Base-by-base conservation (phyloP, 2,797 vertebrate genomes). In the Mus caroli region DNA sequence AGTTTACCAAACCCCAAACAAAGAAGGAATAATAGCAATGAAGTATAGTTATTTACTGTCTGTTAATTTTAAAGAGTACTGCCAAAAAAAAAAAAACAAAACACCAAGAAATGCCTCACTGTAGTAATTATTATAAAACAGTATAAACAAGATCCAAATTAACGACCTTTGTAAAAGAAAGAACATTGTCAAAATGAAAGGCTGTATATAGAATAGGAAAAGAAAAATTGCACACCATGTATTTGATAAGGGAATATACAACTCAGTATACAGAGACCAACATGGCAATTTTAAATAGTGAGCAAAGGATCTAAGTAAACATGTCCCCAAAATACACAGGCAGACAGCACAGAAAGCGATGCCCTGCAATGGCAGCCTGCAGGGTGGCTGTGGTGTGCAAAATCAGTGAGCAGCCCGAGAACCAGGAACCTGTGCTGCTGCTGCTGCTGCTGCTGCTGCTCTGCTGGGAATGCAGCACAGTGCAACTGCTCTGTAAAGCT, bases 191-290 rank as follows among this genome's bases (percentile, higher is more conserved):
- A 88, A 86, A 91, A 67, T 85, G 77, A 93, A 73, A 88, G 88
- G 71, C 24, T 62, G 20, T 17, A 28, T n/a, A 76, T 10, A 90
- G 60, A 93, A 88, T 43, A n/a, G 28, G 24, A 58, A 78, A 92
- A 92, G 50, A 56, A 56, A 54, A 94, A 24, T 71, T 85, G 2
- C 67, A 91, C 82, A 79, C 13, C 52, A 76, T 64, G 0, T 75
- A 83, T 86, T 54, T 92, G 54, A 87, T 78, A 91, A 95, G 52
- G n/a, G 17, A 69, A n/a, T 94, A 80, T 88, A 92, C 6, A 96
- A 52, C 54, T 94, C 90, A 95, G 28, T 58, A 91, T 58, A 88
- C 85, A 62, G 50, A 71, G 67, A 82, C 71, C 89, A 62, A 78
- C 17, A 34, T 62, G 22, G 64, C 67, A 71, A 28, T 26, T 69